Conservation (phyloP, 2,888 invertebrate species). For the Periphyllus acericola region DNA sequence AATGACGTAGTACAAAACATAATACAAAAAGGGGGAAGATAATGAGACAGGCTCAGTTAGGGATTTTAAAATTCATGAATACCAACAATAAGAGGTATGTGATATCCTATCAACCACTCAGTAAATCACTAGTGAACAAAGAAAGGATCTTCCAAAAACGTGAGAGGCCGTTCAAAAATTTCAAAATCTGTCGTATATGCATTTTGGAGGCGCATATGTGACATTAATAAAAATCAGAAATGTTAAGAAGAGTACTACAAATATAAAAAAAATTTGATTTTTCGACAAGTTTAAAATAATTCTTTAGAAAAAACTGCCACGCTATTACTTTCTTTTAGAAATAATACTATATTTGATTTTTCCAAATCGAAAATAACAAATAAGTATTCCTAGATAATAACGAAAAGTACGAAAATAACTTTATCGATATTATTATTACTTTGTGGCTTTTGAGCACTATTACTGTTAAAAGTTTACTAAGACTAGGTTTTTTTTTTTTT, state of each 20-base stretch:
- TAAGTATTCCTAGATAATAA: background rate
- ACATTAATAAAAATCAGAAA: background rate
- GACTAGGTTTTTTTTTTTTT: background rate
- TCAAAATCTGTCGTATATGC: background rate
- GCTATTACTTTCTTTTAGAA: background rate
- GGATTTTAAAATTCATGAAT: constrained; percentile 34
- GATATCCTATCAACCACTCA: constrained; percentile 16
- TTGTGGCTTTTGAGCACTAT: background rate
- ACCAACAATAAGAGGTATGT: constrained; percentile 22
- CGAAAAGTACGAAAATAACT: background rate
- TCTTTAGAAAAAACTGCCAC: background rate
- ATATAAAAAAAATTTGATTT: background rate
- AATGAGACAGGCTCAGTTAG: constrained; percentile 20
- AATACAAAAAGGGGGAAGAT: constrained; percentile 39
- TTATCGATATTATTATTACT: background rate
- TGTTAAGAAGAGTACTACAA: background rate
- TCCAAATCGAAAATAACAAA: background rate
- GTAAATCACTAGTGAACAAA: constrained; percentile 28
- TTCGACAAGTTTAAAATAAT: background rate
- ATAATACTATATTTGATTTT: background rate
- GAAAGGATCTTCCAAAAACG: background rate
- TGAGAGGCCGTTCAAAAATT: background rate
- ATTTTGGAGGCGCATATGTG: background rate
- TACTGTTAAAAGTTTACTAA: background rate
- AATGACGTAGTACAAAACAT: constrained; percentile 30